Conservation (phyloP, 2,797 vertebrate species). For the Rhinogobio ventralis region DNA sequence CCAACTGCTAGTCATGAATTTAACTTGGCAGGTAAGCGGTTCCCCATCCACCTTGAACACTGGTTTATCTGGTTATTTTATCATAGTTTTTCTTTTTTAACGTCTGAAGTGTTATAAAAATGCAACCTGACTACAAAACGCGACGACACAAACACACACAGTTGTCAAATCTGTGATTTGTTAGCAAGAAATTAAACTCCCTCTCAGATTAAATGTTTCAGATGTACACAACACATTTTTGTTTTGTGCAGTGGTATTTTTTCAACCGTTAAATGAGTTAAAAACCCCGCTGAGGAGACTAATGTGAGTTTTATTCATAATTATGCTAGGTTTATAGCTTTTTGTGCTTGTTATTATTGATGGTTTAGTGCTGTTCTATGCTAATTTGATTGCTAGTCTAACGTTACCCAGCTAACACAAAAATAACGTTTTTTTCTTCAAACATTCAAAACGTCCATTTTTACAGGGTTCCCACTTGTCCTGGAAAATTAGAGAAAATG, state of each 20-base stretch:
- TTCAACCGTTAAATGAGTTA: no score
- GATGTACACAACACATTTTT: no score
- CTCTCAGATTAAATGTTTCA: not conserved
- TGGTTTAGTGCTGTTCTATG: not conserved
- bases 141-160: not conserved
- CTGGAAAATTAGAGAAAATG: no score
- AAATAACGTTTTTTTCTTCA: no score
- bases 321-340: not conserved
- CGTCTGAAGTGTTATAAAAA: not conserved
- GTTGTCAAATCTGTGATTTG: not conserved
- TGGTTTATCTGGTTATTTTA: not conserved
- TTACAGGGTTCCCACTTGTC: no score
- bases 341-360: not conserved
- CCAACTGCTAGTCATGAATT: not conserved
- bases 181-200: not conserved
- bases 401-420: no score
- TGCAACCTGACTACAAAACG: not conserved
- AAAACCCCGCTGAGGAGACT: not conserved
- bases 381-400: no score
- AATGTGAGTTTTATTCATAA: not conserved
- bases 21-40: conserved; percentile 6
- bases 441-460: no score
- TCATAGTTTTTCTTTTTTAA: not conserved
- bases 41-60: not conserved
- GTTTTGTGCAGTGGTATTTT: not conserved